Evolutionary conservation across 1,140 invertebrate genomes (phyloP).

Genomic region (Popillia japonica): DNA sequence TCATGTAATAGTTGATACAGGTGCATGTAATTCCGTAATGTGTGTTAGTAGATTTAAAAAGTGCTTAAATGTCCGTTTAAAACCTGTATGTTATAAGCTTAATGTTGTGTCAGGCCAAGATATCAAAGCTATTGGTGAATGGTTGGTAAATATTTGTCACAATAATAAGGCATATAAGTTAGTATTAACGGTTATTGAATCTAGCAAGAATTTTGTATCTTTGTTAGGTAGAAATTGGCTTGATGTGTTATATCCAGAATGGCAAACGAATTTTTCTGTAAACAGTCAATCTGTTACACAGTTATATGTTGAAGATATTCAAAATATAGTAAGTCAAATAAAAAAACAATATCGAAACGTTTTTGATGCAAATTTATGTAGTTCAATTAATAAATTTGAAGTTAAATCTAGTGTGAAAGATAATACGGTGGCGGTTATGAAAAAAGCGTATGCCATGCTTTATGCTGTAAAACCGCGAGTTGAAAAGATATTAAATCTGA

Average conservation of each 20-base stretch:
- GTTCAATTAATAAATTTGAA: constrained; percentile 38
- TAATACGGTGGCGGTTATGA: neutral
- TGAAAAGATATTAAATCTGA: constrained; percentile 31
- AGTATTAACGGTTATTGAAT: constrained; percentile 21
- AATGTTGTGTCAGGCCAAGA: constrained; percentile 21
- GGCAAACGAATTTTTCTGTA: constrained; percentile 29
- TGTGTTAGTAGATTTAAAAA: neutral
- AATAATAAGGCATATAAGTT: neutral
- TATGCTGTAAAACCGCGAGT: constrained; percentile 38
- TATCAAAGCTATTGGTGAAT: constrained; percentile 33
- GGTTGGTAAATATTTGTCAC: neutral
- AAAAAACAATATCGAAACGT: constrained; percentile 17
- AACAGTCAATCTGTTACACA: neutral
- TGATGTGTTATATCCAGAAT: constrained; percentile 25
- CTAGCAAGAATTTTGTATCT: constrained; percentile 27
- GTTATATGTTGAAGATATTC: neutral
- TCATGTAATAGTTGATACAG: constrained; percentile 35
- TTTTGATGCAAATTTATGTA: constrained; percentile 39
- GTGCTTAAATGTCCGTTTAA: constrained; percentile 26
- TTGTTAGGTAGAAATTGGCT: constrained; percentile 24
- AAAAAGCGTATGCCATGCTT: constrained; percentile 39
- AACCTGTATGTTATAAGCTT: constrained; percentile 15
- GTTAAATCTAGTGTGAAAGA: constrained; percentile 39
- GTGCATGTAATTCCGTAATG: constrained; percentile 39
- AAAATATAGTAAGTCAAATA: constrained; percentile 26